These are phyloP conservation scores for Sparidentex hasta DNA, from an alignment of 2,797 vertebrate species.

Conservation along the genomic window DNA sequence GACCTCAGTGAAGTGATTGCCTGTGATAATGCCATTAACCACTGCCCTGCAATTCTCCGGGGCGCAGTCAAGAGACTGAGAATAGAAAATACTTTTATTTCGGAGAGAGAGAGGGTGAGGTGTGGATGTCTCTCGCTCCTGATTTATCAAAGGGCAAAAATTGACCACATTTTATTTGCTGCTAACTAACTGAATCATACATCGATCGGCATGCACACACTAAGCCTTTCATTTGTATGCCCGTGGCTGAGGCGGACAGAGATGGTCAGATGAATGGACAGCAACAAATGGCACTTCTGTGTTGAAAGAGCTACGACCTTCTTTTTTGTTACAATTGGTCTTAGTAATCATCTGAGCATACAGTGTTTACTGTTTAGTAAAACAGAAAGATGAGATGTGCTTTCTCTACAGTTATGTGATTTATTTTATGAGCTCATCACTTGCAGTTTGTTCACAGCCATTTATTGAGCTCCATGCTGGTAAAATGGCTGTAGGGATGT, in stretches of 20 bases:
- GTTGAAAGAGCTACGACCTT: slow-evolving; percentile 9
- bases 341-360: slow-evolving; percentile 6
- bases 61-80: slow-evolving; percentile 62
- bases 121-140: slow-evolving; percentile 45
- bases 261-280: slow-evolving; percentile 36
- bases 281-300: slow-evolving; percentile 28
- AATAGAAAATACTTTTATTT: slow-evolving; percentile 69
- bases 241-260: slow-evolving; percentile 21
- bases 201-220: slow-evolving; percentile 50
- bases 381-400: not conserved
- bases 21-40: slow-evolving; percentile 76
- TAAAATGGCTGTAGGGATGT: not conserved
- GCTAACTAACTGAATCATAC: slow-evolving; percentile 59
- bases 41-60: slow-evolving; percentile 63
- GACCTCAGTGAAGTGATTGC: slow-evolving; percentile 75
- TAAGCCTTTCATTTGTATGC: slow-evolving; percentile 59
- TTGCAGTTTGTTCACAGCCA: not conserved
- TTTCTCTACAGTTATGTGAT: not conserved
- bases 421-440: not conserved
- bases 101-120: slow-evolving; percentile 53
- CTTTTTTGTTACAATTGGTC: not conserved
- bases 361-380: not conserved
- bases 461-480: not conserved
- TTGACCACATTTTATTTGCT: slow-evolving; percentile 61
- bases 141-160: slow-evolving; percentile 61